A percentile compares a stretch with the other conserved stretches of the same genome.
Evolutionary conservation across 2,797 vertebrate species (phyloP).

Genomic region (Hippoglossus hippoglossus): DNA sequence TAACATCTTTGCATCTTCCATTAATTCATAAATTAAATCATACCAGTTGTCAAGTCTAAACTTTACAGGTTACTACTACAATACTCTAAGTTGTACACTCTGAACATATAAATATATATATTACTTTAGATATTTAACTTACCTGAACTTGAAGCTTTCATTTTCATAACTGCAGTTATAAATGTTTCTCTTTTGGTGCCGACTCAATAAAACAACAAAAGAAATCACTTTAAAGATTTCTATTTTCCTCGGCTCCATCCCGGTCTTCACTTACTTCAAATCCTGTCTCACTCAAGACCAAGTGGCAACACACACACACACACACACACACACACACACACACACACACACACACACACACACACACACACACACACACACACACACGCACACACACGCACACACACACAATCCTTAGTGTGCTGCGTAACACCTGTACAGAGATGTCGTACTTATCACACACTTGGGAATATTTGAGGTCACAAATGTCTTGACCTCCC

Average conservation of each 20-base stretch:
- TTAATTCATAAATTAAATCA: neutral
- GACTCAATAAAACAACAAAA: neutral
- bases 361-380: slow-evolving; percentile 12
- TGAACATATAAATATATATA: neutral
- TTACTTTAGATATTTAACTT: slow-evolving; percentile 13
- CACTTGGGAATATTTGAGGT: slow-evolving; percentile 42
- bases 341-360: neutral
- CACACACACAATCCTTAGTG: slow-evolving; percentile 10
- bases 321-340: neutral
- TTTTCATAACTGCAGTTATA: neutral
- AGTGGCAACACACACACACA: slow-evolving; percentile 12
- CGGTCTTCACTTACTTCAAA: slow-evolving; percentile 17
- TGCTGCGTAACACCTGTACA: slow-evolving; percentile 29
- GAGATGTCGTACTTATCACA: slow-evolving; percentile 35
- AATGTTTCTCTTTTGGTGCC: neutral
- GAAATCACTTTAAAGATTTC: neutral
- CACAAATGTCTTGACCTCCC: slow-evolving; percentile 25
- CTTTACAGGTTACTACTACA: neutral
- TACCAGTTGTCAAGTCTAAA: neutral
- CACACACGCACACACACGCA: neutral
- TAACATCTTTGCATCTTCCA: neutral
- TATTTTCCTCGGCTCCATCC: slow-evolving; percentile 3
- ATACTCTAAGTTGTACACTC: neutral
- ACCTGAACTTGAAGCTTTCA: slow-evolving; percentile 8
- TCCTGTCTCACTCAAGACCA: slow-evolving; percentile 10